phyloP scores from a whole-genome alignment of 1,140 invertebrate species.

The Cydia pomonella region DNA sequence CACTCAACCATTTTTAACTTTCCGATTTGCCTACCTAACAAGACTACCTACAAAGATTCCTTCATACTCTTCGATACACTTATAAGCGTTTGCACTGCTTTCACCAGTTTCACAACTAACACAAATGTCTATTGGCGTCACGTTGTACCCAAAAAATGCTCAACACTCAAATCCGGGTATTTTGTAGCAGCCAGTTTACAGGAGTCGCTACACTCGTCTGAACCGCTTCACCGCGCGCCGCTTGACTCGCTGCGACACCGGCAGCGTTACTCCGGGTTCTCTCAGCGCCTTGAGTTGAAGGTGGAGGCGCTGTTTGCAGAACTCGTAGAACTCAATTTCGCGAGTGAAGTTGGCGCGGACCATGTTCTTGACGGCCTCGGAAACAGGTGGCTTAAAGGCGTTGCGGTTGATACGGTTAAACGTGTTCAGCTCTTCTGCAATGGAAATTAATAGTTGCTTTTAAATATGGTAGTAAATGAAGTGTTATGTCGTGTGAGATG shows the following conservation, averaged over 20 bases:
- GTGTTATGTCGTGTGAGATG: too few species aligned
- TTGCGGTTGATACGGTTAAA: slow-evolving; percentile 92
- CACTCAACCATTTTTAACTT: not conserved
- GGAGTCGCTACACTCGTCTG: slow-evolving; percentile 27
- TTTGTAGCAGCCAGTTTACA: not conserved
- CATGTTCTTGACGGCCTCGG: slow-evolving; percentile 92
- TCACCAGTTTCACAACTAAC: not conserved
- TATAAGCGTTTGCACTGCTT: slow-evolving; percentile 6
- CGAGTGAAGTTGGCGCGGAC: slow-evolving; percentile 92
- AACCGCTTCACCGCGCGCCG: slow-evolving; percentile 35
- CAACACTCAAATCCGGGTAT: not conserved
- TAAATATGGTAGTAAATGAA: too few species aligned
- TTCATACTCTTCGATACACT: not conserved
- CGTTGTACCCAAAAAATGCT: not conserved
- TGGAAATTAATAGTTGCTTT: not conserved
- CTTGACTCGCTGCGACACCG: slow-evolving; percentile 41
- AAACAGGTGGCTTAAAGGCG: slow-evolving; percentile 92
- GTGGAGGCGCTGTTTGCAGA: slow-evolving; percentile 91
- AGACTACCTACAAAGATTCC: not conserved
- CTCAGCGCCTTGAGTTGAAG: slow-evolving; percentile 88
- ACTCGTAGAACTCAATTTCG: slow-evolving; percentile 96
- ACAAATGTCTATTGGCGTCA: slow-evolving; percentile 6
- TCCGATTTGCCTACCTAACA: not conserved
- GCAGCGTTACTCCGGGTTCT: slow-evolving; percentile 66
- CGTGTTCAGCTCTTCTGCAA: slow-evolving; percentile 86